Evolutionary conservation across 1,140 invertebrate genomes (phyloP).

Genomic region (Conus betulinus): DNA sequence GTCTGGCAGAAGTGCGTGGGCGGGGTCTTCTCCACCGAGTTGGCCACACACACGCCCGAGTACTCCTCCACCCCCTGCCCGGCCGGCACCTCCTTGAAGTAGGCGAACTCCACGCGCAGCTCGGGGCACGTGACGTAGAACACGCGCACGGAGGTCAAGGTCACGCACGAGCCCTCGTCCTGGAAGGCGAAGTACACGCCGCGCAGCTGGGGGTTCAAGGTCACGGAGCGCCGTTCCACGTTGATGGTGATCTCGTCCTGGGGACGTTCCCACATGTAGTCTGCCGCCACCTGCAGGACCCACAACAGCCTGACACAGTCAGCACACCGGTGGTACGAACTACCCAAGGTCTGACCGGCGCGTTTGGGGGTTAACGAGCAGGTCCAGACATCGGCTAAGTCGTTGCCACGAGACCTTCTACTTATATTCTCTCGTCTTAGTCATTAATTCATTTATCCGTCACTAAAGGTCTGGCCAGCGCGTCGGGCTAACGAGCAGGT

Average conservation of each 20-base stretch:
- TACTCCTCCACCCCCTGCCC: slow-evolving; percentile 90
- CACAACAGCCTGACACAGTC: too few relatives aligned
- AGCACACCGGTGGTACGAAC: too few relatives aligned
- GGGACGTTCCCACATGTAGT: slow-evolving; percentile 83
- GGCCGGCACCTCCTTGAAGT: slow-evolving; percentile 94
- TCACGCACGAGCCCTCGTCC: slow-evolving; percentile 97
- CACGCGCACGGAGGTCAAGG: slow-evolving; percentile 94
- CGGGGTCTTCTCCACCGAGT: slow-evolving; percentile 69
- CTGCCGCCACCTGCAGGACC: slow-evolving; percentile 86
- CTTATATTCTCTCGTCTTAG: too few relatives aligned
- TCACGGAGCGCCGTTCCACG: slow-evolving; percentile 94
- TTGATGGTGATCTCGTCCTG: slow-evolving; percentile 91
- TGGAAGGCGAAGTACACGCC: slow-evolving; percentile 98
- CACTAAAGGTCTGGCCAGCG: too few relatives aligned
- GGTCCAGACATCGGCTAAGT: too few relatives aligned
- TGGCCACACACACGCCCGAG: slow-evolving; percentile 73
- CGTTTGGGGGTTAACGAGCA: too few relatives aligned
- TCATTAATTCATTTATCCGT: too few relatives aligned
- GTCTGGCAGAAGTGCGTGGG: slow-evolving; percentile 94
- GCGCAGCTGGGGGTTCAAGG: slow-evolving; percentile 88
- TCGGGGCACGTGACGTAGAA: slow-evolving; percentile 97
- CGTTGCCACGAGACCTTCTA: too few relatives aligned
- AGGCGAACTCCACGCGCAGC: slow-evolving; percentile 92
- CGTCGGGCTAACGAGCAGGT: too few relatives aligned
- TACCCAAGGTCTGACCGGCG: too few relatives aligned